Evolutionary conservation across 2,888 invertebrate species (phyloP).

Genomic region (Tillus elongatus): DNA sequence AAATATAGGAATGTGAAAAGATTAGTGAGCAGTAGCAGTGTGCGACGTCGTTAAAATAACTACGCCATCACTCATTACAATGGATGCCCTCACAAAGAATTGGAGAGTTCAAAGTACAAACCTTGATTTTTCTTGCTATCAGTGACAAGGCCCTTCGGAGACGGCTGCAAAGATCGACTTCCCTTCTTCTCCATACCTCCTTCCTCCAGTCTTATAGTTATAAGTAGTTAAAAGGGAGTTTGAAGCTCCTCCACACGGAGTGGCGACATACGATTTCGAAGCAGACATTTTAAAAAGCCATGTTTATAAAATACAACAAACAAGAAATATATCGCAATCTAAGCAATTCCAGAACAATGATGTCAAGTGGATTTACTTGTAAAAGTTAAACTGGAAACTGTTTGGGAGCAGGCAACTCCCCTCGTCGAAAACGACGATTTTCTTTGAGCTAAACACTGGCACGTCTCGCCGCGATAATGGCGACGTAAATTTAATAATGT

Average conservation of each 20-base stretch:
- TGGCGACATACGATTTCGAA: slow-evolving; percentile 56
- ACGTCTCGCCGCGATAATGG: slow-evolving; percentile 61
- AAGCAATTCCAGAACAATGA: slow-evolving; percentile 13
- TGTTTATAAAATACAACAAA: slow-evolving; percentile 55
- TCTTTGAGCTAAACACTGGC: slow-evolving; percentile 41
- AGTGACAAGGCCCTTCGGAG: slow-evolving; percentile 60
- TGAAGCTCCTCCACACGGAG: slow-evolving; percentile 64
- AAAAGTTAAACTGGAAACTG: slow-evolving; percentile 30
- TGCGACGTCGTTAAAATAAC: too few species aligned
- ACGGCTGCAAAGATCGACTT: slow-evolving; percentile 58
- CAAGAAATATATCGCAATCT: slow-evolving; percentile 43
- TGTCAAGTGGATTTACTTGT: not conserved
- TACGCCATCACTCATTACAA: too few species aligned
- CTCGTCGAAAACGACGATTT: slow-evolving; percentile 60
- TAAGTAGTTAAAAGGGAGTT: slow-evolving; percentile 43
- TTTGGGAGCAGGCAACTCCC: slow-evolving; percentile 56
- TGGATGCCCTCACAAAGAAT: too few species aligned
- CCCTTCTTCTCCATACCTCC: slow-evolving; percentile 74
- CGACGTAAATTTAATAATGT: slow-evolving; percentile 47
- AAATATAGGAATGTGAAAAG: too few species aligned
- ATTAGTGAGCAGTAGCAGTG: too few species aligned
- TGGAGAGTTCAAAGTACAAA: slow-evolving; percentile 43
- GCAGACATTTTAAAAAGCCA: slow-evolving; percentile 77
- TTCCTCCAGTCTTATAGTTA: slow-evolving; percentile 31
- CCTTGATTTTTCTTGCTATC: slow-evolving; percentile 69